phyloP scores from a whole-genome alignment of 30 jellyfish, hydroid and myxozoan species.

The Haliclystus octoradiatus region DNA sequence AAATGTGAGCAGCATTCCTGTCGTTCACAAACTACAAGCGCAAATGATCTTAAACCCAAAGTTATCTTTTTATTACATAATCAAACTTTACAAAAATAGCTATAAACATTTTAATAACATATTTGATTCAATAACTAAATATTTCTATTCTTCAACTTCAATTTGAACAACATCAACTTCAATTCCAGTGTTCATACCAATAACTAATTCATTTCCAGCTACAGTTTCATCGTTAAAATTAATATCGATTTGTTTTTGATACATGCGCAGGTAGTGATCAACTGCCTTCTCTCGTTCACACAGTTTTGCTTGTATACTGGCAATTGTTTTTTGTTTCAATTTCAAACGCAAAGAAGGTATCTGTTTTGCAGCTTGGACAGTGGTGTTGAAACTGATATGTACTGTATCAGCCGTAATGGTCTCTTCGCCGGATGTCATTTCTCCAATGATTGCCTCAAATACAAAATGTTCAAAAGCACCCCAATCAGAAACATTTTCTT shows the following conservation, averaged over 20 bases:
- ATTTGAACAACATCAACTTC: no score
- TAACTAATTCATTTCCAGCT: no score
- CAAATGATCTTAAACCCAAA: no score
- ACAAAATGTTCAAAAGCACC: slow-evolving; percentile 59
- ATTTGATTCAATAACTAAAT: no score
- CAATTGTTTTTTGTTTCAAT: slow-evolving; percentile 53
- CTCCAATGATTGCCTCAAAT: slow-evolving; percentile 83
- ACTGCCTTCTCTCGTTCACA: slow-evolving; percentile 88
- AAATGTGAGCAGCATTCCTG: no score
- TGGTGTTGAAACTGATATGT: slow-evolving; percentile 55
- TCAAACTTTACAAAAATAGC: no score
- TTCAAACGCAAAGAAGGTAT: slow-evolving; percentile 37
- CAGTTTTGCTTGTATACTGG: slow-evolving; percentile 58
- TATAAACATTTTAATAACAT: no score
- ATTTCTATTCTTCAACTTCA: no score
- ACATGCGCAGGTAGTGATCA: slow-evolving; percentile 49
- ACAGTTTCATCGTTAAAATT: no score
- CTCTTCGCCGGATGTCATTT: slow-evolving; percentile 75
- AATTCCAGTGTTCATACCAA: no score
- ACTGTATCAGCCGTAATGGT: slow-evolving; percentile 73
- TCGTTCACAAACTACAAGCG: no score
- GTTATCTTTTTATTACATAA: no score
- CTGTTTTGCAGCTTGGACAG: slow-evolving; percentile 50
- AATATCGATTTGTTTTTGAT: slow-evolving; percentile 74
- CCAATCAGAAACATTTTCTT: slow-evolving; percentile 72